Conservation (phyloP, 53 echinoderm and acorn worm species). For the Zoroaster sp. region DNA sequence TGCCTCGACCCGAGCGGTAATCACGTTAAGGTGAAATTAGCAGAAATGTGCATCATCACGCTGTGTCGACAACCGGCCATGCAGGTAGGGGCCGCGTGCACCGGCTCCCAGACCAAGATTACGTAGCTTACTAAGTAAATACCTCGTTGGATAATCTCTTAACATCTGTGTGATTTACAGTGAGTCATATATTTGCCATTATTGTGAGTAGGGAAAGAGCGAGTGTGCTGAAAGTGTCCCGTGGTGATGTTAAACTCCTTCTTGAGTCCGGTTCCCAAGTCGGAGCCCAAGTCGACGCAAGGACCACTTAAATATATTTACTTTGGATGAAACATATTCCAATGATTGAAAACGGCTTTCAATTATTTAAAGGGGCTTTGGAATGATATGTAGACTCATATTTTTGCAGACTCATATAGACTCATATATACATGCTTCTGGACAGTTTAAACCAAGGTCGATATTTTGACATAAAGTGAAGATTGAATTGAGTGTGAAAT, state of each 20-base stretch:
- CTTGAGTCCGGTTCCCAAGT: no score
- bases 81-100: background rate
- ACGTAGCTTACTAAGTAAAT: background rate
- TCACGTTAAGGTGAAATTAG: constrained; percentile 57
- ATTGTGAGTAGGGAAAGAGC: background rate
- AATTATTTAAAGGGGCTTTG: no score
- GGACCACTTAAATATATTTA: no score
- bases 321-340: no score
- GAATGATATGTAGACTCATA: no score
- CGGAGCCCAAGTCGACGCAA: no score
- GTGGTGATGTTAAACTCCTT: background rate
- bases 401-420: no score
- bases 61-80: constrained; percentile 21
- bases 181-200: background rate
- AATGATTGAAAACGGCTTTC: no score
- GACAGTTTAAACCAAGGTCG: no score
- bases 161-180: background rate
- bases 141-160: background rate
- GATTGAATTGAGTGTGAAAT: no score
- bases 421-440: no score
- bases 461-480: no score
- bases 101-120: background rate
- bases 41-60: constrained; percentile 43
- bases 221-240: background rate
- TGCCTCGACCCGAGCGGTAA: constrained; percentile 33